Evolutionary conservation across 92 coral and sea anemone genomes (phyloP).

Genomic region (Chrysogorgia sp.): DNA sequence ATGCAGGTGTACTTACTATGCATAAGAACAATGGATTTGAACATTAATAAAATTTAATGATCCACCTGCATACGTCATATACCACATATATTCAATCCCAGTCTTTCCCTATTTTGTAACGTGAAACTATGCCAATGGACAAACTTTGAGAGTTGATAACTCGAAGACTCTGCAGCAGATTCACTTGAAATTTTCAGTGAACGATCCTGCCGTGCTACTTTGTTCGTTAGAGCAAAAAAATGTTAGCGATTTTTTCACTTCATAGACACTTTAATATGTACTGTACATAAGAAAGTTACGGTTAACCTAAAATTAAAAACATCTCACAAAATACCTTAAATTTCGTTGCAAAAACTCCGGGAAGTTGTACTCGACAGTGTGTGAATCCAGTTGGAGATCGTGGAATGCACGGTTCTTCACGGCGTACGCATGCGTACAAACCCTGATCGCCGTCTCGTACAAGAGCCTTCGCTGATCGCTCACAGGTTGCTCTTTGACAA

Average conservation of each 20-base stretch:
- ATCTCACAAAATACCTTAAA: neutral
- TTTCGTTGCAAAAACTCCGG: slow-evolving; percentile 30
- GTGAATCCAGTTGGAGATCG: neutral
- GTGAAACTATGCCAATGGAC: too few relatives aligned
- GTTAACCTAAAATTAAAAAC: neutral
- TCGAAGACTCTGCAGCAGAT: too few relatives aligned
- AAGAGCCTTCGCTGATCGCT: slow-evolving; percentile 17
- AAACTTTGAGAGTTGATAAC: too few relatives aligned
- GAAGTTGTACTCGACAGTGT: slow-evolving; percentile 21
- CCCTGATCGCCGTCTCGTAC: slow-evolving; percentile 27
- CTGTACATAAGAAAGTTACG: neutral
- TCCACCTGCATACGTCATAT: too few relatives aligned
- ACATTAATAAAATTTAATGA: too few relatives aligned
- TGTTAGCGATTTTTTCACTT: too few relatives aligned
- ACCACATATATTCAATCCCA: too few relatives aligned
- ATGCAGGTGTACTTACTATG: too few relatives aligned
- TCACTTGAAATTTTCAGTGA: too few relatives aligned
- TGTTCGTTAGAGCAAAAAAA: too few relatives aligned
- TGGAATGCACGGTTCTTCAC: slow-evolving; percentile 12
- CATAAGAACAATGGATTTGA: too few relatives aligned
- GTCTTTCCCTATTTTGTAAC: too few relatives aligned
- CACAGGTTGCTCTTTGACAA: neutral
- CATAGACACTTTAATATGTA: neutral
- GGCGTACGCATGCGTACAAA: slow-evolving; percentile 7
- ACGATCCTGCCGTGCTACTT: neutral